These are phyloP conservation scores for Trichonephila inaurata DNA, from an alignment of 1,140 invertebrate species.

Conservation along the genomic window DNA sequence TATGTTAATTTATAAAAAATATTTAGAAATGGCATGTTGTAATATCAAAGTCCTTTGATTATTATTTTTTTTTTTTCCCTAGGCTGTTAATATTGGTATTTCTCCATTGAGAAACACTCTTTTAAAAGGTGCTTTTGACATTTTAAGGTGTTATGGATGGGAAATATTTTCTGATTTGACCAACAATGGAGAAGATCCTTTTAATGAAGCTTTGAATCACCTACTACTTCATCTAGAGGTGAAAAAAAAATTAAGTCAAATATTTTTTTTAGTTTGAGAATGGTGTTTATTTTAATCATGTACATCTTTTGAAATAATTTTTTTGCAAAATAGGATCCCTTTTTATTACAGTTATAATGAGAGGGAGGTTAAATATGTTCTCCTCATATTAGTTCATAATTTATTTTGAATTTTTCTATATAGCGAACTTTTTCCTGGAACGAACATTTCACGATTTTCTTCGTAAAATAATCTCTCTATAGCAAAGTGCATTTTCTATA, in stretches of 20 bases:
- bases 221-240: conserved; percentile 5
- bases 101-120: conserved; percentile 36
- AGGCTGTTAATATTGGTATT: conserved; percentile 30
- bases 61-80: neutral
- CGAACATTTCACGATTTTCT: too few relatives aligned
- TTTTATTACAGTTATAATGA: neutral
- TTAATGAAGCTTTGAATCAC: conserved; percentile 2
- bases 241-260: neutral
- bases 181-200: neutral
- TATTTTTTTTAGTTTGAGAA: too few relatives aligned
- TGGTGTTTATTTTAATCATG: neutral
- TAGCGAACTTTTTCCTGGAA: too few relatives aligned
- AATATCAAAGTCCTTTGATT: neutral
- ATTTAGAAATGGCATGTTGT: too few relatives aligned
- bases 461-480: too few relatives aligned
- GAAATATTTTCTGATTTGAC: conserved; percentile 39
- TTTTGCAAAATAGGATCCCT: neutral
- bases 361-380: too few relatives aligned
- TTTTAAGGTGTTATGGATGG: conserved; percentile 48
- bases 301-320: neutral
- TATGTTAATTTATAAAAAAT: too few relatives aligned
- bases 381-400: too few relatives aligned
- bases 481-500: too few relatives aligned
- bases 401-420: too few relatives aligned
- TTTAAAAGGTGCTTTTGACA: conserved; percentile 44